Base-by-base conservation (phyloP, 2,113 vertebrate genomes). In the Marmota monax region DNA sequence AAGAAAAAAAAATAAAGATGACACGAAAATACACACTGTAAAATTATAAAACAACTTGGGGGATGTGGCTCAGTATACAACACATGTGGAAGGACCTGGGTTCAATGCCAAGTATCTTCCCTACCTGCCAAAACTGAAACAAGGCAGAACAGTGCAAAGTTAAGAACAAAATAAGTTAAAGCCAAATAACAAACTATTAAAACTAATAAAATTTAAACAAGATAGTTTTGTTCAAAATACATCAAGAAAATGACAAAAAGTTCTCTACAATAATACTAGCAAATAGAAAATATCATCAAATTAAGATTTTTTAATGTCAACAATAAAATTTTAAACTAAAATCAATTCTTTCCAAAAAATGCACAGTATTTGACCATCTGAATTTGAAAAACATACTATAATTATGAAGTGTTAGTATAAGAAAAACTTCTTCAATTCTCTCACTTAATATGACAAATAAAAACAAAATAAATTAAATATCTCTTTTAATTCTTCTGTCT, bases 11-110 rank as follows among this genome's bases (percentile, higher is more conserved):
- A 45, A 45, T 42, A 4, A 39, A 29, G 5, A 73, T 56, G 51
- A 39, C 72, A 73, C 39, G 25, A 56, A 87, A 87, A 73, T 9
- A 58, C 27, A 56, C 48, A 73, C 14, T 12, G 25, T 61, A 39
- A 27, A 58, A 45, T 45, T 45, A 45, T 45, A 45, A 45, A 45
- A 45, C 42, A 45, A 45, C 42, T 45, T 8, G 42, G 42, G 42
- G 42, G 42, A 45, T 45, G 34, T 18, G 39, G 7, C 25, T 83
- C 16, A 39, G 23, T 29, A 13, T 69, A 39, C 27, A 16, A 25
- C n/a, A 13, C 11, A 23, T 13, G 1, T 58, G 8, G 1, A 4
- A 61, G 53, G 3, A 2, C 7, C 11, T 61, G 17, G 29, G 27
- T 37, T 82, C 22, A 7, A 61, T 83, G 1, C n/a, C 80, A 25